phyloP scores from a whole-genome alignment of 2,113 vertebrate species.

The Lathamus discolor region DNA sequence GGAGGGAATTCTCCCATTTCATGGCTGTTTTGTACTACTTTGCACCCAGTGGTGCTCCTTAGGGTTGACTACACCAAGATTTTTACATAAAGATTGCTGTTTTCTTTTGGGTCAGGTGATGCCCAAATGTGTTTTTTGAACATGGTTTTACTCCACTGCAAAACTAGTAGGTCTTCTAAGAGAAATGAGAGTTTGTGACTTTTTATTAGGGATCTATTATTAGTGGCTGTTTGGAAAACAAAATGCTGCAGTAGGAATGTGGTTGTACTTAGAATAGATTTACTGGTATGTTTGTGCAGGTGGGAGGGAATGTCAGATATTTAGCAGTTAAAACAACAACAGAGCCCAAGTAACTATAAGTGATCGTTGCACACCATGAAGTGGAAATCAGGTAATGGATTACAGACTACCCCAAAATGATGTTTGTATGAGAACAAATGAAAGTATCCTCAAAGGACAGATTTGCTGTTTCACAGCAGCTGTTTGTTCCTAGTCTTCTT shows the following conservation, averaged over 20 bases:
- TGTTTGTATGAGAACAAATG: not conserved
- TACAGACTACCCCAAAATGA: not conserved
- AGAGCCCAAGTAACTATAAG: not conserved
- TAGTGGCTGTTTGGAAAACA: not conserved
- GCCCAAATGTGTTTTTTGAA: conserved; percentile 27
- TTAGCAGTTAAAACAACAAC: not conserved
- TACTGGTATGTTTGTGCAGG: not conserved
- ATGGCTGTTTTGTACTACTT: not conserved
- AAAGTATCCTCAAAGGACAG: conserved; percentile 29
- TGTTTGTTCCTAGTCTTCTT: not conserved
- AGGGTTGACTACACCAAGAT: not conserved
- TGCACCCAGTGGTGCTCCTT: conserved; percentile 25
- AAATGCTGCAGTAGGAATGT: conserved; percentile 9
- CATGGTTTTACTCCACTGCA: conserved; percentile 6
- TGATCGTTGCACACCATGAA: not conserved
- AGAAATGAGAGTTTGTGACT: conserved; percentile 9
- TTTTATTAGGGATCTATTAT: conserved; percentile 41
- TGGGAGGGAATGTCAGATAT: not conserved
- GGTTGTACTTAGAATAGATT: conserved; percentile 36
- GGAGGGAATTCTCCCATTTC: not conserved
- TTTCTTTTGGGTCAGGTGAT: not conserved
- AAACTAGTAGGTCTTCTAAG: conserved; percentile 46
- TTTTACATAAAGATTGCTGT: conserved; percentile 35
- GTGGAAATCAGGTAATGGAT: not conserved
- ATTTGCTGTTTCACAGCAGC: not conserved